Percentiles rank a stretch among this genome's conserved stretches.
phyloP scores from a whole-genome alignment of 2,113 vertebrate species.

The Parotia lawesii region DNA sequence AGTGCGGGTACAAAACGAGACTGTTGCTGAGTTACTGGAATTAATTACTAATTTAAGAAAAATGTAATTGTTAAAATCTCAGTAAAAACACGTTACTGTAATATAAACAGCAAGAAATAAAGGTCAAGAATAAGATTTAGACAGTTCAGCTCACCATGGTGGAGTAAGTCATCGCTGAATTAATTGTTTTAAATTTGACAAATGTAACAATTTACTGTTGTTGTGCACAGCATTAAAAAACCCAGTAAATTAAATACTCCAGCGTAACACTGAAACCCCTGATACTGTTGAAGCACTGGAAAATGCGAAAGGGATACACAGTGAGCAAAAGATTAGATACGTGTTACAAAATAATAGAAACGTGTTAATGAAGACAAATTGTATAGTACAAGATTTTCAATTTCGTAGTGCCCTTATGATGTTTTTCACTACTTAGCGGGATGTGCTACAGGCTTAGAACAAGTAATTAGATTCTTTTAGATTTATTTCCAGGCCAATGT shows the following conservation, averaged over 20 bases:
- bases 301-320: not conserved
- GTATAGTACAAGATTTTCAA: not conserved
- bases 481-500: conserved; percentile 34
- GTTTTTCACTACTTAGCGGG: not conserved
- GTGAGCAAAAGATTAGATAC: not conserved
- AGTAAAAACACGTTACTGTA: not conserved
- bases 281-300: not conserved
- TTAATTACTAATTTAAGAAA: not conserved
- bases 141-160: not conserved
- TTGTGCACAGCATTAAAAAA: not conserved
- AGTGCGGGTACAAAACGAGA: not conserved
- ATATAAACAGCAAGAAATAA: not conserved
- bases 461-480: conserved; percentile 47
- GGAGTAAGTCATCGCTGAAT: not conserved
- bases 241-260: not conserved
- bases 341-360: conserved; percentile 1
- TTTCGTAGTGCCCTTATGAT: conserved; percentile 6
- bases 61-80: not conserved
- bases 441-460: conserved; percentile 42
- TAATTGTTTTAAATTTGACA: not conserved
- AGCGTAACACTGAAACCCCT: not conserved
- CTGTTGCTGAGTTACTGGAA: not conserved
- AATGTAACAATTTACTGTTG: not conserved
- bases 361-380: conserved; percentile 34
- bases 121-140: not conserved